Evolutionary conservation across 2,888 invertebrate species (phyloP), one percentile per base, ranked within the genome.

Genomic region (Stramonita haemastoma): DNA sequence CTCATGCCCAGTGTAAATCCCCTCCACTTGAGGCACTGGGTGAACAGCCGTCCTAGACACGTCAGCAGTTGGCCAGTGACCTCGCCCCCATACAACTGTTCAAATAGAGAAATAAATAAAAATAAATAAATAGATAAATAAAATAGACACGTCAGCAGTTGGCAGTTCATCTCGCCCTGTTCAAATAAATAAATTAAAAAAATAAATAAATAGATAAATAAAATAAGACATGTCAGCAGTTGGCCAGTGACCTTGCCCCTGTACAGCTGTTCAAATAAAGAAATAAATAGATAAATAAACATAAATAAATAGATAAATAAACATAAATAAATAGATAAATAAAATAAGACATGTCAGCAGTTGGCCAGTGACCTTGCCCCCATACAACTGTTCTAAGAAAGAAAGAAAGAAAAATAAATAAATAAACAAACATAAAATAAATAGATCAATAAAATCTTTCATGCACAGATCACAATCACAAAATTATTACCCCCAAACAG

Each of bases 1-100:
- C 98, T 97, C 0, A 99, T 98, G 60, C 99, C 99, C 36, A 99
- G 97, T 0, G 99, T 98, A 95, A 99, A 99, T 6, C 99, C 99
- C 94, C 98, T 95, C 90, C 97, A 97, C 96, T 99, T 99, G 4
- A 99, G 97, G 95, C 98, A 99, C 90, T 97, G 97, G 19, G 98
- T 99, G 95, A 99, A 99, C 0, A 99, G 96, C 96, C 98, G 98
- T 0, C 99, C 98, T 94, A 99, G 98, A 1, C 98, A 97, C 90
- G 98, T 98, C 19, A 99, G 96, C 79, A 99, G 96, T 87, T 97
- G 97, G 86, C 98, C 97, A 0, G 99, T 98, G 91, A 97, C 97
- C 36, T 97, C 96, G 0, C 98, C 98, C 0, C 99, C 99, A 96
- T 99, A 99, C 60, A 99, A 96, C 97, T 98, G 29, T 2, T 15